phyloP scores from a whole-genome alignment of 1,140 invertebrate genomes.

The Eubasilissa regina region DNA sequence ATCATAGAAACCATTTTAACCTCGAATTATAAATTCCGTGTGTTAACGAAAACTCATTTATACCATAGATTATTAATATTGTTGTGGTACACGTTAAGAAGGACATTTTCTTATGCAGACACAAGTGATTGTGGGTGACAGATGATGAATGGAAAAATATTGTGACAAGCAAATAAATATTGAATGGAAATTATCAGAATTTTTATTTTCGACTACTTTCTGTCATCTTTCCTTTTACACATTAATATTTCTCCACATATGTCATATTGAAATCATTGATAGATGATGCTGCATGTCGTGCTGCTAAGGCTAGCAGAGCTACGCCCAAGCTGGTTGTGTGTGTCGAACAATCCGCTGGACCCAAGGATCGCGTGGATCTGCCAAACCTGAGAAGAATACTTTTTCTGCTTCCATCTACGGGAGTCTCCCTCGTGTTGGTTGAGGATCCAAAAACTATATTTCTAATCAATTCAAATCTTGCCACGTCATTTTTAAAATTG shows the following conservation, averaged over 20 bases:
- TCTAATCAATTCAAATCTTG: not conserved
- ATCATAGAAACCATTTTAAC: slow-evolving; percentile 27
- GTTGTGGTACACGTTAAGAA: slow-evolving; percentile 32
- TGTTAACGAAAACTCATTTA: slow-evolving; percentile 33
- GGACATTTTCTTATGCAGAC: slow-evolving; percentile 14
- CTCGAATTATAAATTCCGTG: slow-evolving; percentile 31
- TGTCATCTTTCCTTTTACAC: not conserved
- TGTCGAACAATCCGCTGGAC: slow-evolving; percentile 38
- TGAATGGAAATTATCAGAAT: not conserved
- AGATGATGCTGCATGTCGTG: not conserved
- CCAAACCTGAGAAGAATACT: not conserved
- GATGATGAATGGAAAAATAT: slow-evolving; percentile 13
- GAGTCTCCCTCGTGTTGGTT: not conserved
- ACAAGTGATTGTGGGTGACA: not conserved
- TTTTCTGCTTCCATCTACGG: not conserved
- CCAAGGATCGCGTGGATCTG: slow-evolving; percentile 41
- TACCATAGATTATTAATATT: slow-evolving; percentile 33
- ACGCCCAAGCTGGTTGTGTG: slow-evolving; percentile 51
- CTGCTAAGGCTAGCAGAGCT: slow-evolving; percentile 32
- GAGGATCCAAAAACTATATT: not conserved
- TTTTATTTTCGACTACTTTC: slow-evolving; percentile 16
- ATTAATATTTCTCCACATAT: no score
- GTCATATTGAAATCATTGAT: no score
- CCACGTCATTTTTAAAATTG: not conserved
- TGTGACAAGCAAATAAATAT: slow-evolving; percentile 40